These are phyloP conservation scores for Vanessa atalanta DNA, from an alignment of 1,140 invertebrate species.

Conservation along the genomic window DNA sequence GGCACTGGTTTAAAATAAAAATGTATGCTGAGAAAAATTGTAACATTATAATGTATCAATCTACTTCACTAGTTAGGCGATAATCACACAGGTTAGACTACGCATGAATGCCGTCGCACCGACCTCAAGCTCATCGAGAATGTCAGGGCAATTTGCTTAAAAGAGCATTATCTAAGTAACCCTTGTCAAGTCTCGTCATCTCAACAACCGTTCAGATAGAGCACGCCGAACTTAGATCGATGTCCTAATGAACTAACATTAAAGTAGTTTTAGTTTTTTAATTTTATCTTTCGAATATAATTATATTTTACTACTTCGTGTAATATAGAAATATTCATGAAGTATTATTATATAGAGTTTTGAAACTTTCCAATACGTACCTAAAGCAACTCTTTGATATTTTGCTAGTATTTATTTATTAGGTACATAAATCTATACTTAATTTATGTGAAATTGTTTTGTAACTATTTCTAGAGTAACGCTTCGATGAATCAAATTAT, in stretches of 20 bases:
- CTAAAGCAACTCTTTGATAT: no score
- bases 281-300: background rate
- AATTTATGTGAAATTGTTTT: background rate
- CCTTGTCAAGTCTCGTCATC: conserved; percentile 7
- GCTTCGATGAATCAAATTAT: background rate
- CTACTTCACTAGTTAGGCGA: conserved; percentile 4
- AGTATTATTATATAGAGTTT: no score
- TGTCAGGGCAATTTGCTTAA: conserved; percentile 59
- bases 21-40: background rate
- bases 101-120: conserved; percentile 45
- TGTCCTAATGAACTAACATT: background rate
- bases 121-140: conserved; percentile 56
- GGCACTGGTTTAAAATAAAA: no score
- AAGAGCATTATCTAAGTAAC: conserved; percentile 36
- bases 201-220: background rate
- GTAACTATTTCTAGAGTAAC: background rate
- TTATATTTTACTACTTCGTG: no score
- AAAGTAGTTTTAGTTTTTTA: background rate
- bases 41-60: background rate
- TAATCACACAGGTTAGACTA: conserved; percentile 21
- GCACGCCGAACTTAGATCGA: background rate
- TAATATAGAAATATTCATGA: no score
- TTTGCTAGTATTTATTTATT: no score
- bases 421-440: background rate
- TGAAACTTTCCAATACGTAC: no score